Base-by-base conservation (phyloP, 2,888 invertebrate genomes). In the Noctua janthe region DNA sequence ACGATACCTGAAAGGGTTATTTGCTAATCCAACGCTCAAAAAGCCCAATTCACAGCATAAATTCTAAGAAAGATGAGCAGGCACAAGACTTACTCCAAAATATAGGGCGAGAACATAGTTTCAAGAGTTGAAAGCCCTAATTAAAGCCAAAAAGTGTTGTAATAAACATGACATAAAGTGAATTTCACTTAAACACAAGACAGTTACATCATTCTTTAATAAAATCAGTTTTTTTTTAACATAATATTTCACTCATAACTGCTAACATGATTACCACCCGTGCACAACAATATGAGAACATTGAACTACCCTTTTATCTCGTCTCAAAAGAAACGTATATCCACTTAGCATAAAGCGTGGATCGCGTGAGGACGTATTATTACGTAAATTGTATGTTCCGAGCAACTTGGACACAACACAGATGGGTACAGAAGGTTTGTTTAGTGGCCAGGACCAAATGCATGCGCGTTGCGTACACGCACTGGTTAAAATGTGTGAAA, bases 241-340 rank as follows among this genome's bases (percentile, higher is more conserved):
- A 56, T 69, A 72, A 62, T 54, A 54, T 78, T 39, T 62, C 54
- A 70, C 72, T 64, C 56, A n/a, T 51, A 72, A 64, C 79, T 51
- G 66, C 66, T 59, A 83, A 71, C 47, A 47, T 66, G 54, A 74
- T 84, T 54, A 76, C 54, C 59, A 83, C 49, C 64, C 15, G 35
- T 47, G 35, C 49, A 78, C 56, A 20, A 70, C 29, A 39, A 69
- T n/a, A n/a, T 49, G 70, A 29, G 64, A 76, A 73, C 66, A 77
- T 49, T 67, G 76, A 70, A 73, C 81, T 59, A 81, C 72, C 56
- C 87, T 77, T 87, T 87, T 78, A 87, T 84, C 76, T 79, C 75
- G 54, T 76, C 82, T 86, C 70, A 85, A 81, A 86, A 86, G 87
- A 87, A 87, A 82, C 20, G 67, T 86, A 86, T 70, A 87, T 59